phyloP scores from a whole-genome alignment of 2,888 invertebrate genomes.

The Drosophila meridionalis region DNA sequence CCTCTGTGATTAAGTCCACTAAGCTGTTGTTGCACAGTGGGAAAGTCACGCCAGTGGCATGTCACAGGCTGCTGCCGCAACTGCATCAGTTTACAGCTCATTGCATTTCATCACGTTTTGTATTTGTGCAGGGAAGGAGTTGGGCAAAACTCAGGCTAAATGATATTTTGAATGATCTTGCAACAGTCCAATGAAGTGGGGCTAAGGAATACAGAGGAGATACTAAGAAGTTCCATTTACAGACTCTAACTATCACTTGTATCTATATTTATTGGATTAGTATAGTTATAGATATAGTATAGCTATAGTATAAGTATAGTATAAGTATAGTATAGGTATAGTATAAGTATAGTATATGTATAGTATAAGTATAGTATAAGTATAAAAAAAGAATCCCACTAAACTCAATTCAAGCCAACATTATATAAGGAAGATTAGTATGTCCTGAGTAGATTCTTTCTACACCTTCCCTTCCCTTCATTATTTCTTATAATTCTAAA shows the following conservation, averaged over 20 bases:
- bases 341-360: no score
- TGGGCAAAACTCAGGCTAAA: not conserved
- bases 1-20: conserved; percentile 42
- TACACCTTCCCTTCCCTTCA: no score
- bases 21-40: conserved; percentile 64
- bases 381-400: no score
- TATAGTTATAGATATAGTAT: no score
- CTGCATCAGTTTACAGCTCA: conserved; percentile 58
- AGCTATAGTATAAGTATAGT: no score
- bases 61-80: conserved; percentile 33
- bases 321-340: no score
- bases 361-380: no score
- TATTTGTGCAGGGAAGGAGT: not conserved
- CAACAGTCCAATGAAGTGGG: not conserved
- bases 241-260: not conserved
- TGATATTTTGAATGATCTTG: not conserved
- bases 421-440: not conserved
- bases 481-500: not conserved
- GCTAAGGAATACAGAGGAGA: not conserved
- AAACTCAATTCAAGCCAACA: not conserved
- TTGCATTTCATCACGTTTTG: conserved; percentile 46
- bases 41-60: conserved; percentile 59
- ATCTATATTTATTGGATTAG: not conserved
- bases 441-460: not conserved
- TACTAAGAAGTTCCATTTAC: no score